These are phyloP conservation scores for Heliocidaris erythrogramma DNA, from an alignment of 35 echinoderm and acorn worm genomes.

Conservation along the genomic window DNA sequence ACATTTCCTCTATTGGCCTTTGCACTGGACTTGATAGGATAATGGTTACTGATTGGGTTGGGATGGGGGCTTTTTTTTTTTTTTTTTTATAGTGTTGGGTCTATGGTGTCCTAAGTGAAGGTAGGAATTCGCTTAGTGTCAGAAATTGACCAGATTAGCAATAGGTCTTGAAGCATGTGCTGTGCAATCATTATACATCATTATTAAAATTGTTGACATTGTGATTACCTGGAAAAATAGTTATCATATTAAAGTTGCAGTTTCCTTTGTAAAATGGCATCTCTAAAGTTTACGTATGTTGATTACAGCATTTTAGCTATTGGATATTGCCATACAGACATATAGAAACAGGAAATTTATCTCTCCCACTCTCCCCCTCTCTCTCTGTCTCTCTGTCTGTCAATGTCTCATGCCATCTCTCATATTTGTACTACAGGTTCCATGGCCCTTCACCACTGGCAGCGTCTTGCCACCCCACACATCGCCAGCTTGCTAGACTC, in stretches of 20 bases:
- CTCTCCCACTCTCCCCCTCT: neutral
- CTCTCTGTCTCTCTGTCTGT: neutral
- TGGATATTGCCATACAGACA: too few relatives aligned
- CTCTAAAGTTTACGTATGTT: too few relatives aligned
- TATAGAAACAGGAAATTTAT: neutral
- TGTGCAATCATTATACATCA: too few relatives aligned
- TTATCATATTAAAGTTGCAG: too few relatives aligned
- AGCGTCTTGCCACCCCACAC: constrained; percentile 95
- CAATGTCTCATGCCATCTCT: neutral
- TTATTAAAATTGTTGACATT: too few relatives aligned
- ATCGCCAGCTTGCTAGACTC: constrained; percentile 97
- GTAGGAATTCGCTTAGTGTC: neutral
- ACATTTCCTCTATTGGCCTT: neutral
- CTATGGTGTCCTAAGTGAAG: neutral
- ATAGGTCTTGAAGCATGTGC: neutral
- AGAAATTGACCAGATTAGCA: neutral
- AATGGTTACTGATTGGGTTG: neutral
- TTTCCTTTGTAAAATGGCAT: too few relatives aligned
- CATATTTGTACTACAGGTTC: constrained; percentile 70
- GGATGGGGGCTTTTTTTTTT: neutral
- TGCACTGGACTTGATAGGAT: neutral
- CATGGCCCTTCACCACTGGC: constrained; percentile 94
- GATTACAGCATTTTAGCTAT: too few relatives aligned
- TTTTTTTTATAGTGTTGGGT: too few relatives aligned
- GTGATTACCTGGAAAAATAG: too few relatives aligned